Evolutionary conservation across 2,113 vertebrate species (phyloP).

Genomic region (Cacatua alba): DNA sequence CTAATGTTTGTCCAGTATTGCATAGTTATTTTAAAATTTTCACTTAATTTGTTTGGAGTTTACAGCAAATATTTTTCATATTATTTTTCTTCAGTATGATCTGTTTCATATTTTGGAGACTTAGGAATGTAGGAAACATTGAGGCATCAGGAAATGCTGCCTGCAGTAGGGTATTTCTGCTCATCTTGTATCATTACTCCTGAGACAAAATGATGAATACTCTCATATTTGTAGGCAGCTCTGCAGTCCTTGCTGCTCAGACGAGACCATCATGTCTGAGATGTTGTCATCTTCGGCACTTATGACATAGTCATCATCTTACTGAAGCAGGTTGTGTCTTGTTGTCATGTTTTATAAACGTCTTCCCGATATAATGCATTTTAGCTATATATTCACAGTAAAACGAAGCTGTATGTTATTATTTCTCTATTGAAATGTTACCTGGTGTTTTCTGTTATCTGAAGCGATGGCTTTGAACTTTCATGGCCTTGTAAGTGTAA

Average conservation of each 20-base stretch:
- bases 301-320: rapidly evolving
- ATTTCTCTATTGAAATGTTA: not conserved
- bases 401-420: not conserved
- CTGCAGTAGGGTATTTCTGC: slow-evolving; percentile 24
- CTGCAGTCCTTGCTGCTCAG: slow-evolving; percentile 8
- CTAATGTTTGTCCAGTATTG: slow-evolving; percentile 44
- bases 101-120: slow-evolving; percentile 58
- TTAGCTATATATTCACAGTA: not conserved
- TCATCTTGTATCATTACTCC: slow-evolving; percentile 56
- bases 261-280: not conserved
- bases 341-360: not conserved
- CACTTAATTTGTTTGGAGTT: slow-evolving; percentile 62
- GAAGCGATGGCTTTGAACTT: not conserved
- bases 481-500: not conserved
- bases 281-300: not conserved
- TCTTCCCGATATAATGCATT: not conserved
- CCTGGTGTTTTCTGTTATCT: not conserved
- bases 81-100: slow-evolving; percentile 17
- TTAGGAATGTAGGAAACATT: slow-evolving; percentile 55
- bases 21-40: slow-evolving; percentile 57
- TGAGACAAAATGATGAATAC: slow-evolving; percentile 26
- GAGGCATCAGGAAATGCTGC: slow-evolving; percentile 39
- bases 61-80: slow-evolving; percentile 21
- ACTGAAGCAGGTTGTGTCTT: not conserved
- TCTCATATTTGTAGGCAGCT: not conserved